A percentile compares a stretch with the other conserved stretches of the same genome.
These are phyloP conservation scores for Progne subis DNA, from an alignment of 2,113 vertebrate genomes.

Conservation along the genomic window DNA sequence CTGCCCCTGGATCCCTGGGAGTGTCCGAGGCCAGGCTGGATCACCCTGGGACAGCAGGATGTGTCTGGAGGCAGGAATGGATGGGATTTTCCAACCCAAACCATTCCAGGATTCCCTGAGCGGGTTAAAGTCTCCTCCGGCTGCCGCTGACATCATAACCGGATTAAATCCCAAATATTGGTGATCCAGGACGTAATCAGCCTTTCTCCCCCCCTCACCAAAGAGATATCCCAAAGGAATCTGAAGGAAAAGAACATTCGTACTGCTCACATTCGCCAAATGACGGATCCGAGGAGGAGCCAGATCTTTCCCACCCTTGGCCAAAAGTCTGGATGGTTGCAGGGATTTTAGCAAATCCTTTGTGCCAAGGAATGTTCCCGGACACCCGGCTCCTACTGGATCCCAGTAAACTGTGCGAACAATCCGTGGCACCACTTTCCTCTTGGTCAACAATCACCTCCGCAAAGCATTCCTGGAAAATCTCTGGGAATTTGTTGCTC, in stretches of 20 bases:
- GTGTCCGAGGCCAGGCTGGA: neutral
- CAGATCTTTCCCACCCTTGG: neutral
- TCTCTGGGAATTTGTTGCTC: neutral
- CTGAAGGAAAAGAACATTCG: no score
- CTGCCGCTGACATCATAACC: neutral
- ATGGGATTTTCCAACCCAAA: neutral
- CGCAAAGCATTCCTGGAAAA: neutral
- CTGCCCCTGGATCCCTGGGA: neutral
- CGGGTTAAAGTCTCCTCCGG: neutral
- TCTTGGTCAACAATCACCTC: neutral
- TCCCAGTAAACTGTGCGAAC: neutral
- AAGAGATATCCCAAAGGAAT: neutral
- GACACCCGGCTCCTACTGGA: neutral
- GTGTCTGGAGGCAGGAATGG: neutral
- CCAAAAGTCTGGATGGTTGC: neutral
- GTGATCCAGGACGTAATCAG: rapidly evolving
- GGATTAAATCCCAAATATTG: neutral
- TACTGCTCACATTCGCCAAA: neutral
- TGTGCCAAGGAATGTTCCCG: neutral
- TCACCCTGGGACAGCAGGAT: rapidly evolving
- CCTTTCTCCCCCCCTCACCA: neutral
- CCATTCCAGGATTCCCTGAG: neutral
- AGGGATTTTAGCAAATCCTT: neutral
- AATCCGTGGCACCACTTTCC: neutral
- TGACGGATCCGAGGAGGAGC: neutral